Base-by-base conservation (phyloP, 2,113 vertebrate genomes). In the Carassius carassius region DNA sequence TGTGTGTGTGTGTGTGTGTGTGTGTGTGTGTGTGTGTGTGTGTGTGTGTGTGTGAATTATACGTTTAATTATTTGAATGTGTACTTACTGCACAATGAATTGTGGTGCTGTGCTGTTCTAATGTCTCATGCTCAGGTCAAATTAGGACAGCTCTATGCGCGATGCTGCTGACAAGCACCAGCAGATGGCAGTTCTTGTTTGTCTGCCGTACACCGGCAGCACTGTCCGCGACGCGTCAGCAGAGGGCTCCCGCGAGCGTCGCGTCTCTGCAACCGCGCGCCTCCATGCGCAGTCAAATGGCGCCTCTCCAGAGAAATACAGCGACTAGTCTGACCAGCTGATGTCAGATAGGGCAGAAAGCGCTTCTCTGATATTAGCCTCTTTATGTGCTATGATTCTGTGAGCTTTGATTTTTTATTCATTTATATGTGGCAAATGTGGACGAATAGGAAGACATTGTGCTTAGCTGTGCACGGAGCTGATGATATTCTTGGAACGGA, bases 261-360 rank as follows among this genome's bases (percentile, higher is more conserved):
- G 41, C 56, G 49, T 78, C 77, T 87, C 69, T 16, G 41, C 74
- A 67, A 63, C 47, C 73, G 25, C 65, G 49, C 65, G 47, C 32
- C 49, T 54, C 17, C 78, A 60, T 19, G 54, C 63, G 41, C 81
- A 79, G 41, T 86, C 82, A 79, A 82, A 88, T 88, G 74, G 86
- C 74, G 78, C 65, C 58, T 41, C 49, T 88, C 75, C 86, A 81
- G 47, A 75, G 54, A 70, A 32, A 41, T 67, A 41, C 25, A 63
- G 25, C 35, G 25, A 62, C 17, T 56, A 75, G 49, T 54, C 16
- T 25, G 41, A 69, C 19, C 75, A 82, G 49, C 74, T 87, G 85
- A 79, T 84, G 72, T 60, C 67, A 29, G 83, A 54, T 21, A 75
- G 49, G 13, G 23, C 47, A 63, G 25, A 29, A 25, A 78, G 3